These are phyloP conservation scores for Leucophenga varia DNA, from an alignment of 1,140 invertebrate species.

Conservation along the genomic window DNA sequence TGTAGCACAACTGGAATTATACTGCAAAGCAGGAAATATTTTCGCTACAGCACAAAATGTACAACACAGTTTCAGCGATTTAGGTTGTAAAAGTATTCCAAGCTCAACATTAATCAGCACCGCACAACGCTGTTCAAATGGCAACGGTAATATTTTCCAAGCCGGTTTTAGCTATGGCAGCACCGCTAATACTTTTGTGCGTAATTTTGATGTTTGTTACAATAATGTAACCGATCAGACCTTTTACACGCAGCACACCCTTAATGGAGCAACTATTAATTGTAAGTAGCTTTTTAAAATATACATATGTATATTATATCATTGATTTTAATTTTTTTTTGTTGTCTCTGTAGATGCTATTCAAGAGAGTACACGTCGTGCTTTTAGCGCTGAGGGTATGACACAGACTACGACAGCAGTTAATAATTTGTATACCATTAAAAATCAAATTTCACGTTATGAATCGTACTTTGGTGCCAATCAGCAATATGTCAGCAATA, in stretches of 20 bases:
- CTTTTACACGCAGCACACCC: constrained; percentile 17
- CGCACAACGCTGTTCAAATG: background rate
- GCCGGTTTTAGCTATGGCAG: constrained; percentile 2
- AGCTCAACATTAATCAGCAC: background rate
- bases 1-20: background rate
- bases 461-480: constrained; percentile 36
- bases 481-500: constrained; percentile 48
- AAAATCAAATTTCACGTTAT: constrained; percentile 45
- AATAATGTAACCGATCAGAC: constrained; percentile 40
- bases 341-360: constrained; percentile 34
- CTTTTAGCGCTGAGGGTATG: constrained; percentile 40
- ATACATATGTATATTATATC: no score
- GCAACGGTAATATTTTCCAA: constrained; percentile 1
- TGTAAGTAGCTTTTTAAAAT: constrained; percentile 1
- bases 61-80: background rate
- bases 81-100: constrained; percentile 1
- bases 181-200: background rate
- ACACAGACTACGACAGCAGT: constrained; percentile 16
- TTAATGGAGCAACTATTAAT: constrained; percentile 8
- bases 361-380: constrained; percentile 30
- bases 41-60: constrained; percentile 4
- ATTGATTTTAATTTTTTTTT: background rate
- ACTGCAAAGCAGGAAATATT: background rate
- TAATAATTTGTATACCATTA: constrained; percentile 31
- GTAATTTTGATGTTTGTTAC: constrained; percentile 10